Base-by-base conservation (phyloP, 2,888 invertebrate species). In the Kuschelorhynchus macadamiae region DNA sequence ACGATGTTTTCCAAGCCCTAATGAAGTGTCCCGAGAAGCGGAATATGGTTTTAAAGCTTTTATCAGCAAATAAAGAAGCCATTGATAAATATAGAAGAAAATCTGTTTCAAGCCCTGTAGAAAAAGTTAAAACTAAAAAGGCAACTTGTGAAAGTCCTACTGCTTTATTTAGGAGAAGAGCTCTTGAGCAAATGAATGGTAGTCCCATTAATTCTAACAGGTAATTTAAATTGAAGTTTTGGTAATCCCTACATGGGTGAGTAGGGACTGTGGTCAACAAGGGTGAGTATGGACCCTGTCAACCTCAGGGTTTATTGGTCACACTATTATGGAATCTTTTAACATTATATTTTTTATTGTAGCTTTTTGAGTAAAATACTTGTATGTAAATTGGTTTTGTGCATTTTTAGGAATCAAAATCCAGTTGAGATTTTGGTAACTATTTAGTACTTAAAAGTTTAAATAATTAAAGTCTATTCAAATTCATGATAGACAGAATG, bases 91-190 rank as follows among this genome's bases (percentile, higher is more conserved):
- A 77, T 62, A 75, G 74, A 17, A 36, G 36, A 2, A 25, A 25
- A 7, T 50, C 53, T 32, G 64, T 52, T 46, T n/a, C 17, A 2
- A 73, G 71, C 65, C 74, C 76, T 8, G 62, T 74, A 11, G 62
- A 52, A 8, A 79, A 74, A 71, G 11, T 73, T n/a, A 72, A 75
- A 32, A 68, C 9, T 5, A 63, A 67, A 62, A 77, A 71, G 44
- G 55, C 66, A 32, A 53, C 67, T 11, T 75, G 75, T 66, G 82
- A 83, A 67, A 82, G 82, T 52, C 83, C 83, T 2, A 77, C 80
- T 30, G 79, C 81, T 50, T 72, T 81, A 53, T 71, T 76, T 9
- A 73, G 82, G 69, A 75, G 81, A 60, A 74, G 80, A 50, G 81
- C 77, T 17, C 69, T 80, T 20, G 77, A 77, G 60, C 72, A 75